phyloP scores from a whole-genome alignment of 2,113 vertebrate genomes.

The Osmerus mordax region DNA sequence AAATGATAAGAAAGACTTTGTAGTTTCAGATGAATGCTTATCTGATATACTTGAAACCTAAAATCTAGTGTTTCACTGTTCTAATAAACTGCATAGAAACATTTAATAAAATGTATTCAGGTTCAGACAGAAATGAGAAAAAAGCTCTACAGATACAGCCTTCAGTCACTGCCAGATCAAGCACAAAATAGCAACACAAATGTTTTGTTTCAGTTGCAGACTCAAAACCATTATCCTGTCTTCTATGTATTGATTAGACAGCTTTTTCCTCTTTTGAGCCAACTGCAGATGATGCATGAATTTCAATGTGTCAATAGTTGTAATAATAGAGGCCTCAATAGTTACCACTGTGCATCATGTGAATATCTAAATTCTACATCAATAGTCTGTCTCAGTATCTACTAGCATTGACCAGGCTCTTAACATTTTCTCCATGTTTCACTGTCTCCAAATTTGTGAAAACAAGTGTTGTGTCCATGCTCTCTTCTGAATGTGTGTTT shows the following conservation, averaged over 20 bases:
- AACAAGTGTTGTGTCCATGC: neutral
- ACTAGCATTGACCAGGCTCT: neutral
- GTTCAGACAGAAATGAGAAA: slow-evolving; percentile 12
- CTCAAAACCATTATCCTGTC: slow-evolving; percentile 10
- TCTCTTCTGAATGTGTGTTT: neutral
- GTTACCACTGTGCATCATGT: slow-evolving; percentile 9
- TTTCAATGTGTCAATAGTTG: slow-evolving; percentile 24
- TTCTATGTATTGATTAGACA: slow-evolving; percentile 29
- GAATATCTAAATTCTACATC: slow-evolving; percentile 6
- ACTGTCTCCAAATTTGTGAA: neutral
- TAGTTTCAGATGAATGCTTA: too few species aligned
- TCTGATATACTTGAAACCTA: too few species aligned
- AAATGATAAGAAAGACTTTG: too few species aligned
- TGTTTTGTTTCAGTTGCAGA: slow-evolving; percentile 34
- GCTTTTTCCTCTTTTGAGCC: slow-evolving; percentile 27
- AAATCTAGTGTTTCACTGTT: too few species aligned
- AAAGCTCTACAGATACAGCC: too few species aligned
- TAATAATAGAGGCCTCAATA: slow-evolving; percentile 9
- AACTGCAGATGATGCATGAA: slow-evolving; percentile 27
- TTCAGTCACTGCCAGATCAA: slow-evolving; percentile 21
- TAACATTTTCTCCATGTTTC: neutral
- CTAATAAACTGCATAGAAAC: too few species aligned
- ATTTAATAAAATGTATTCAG: slow-evolving; percentile 33
- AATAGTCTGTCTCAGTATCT: slow-evolving; percentile 14
- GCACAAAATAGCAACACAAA: slow-evolving; percentile 21